Base-by-base conservation (phyloP, 2,888 invertebrate species). In the Bedellia somnulentella region DNA sequence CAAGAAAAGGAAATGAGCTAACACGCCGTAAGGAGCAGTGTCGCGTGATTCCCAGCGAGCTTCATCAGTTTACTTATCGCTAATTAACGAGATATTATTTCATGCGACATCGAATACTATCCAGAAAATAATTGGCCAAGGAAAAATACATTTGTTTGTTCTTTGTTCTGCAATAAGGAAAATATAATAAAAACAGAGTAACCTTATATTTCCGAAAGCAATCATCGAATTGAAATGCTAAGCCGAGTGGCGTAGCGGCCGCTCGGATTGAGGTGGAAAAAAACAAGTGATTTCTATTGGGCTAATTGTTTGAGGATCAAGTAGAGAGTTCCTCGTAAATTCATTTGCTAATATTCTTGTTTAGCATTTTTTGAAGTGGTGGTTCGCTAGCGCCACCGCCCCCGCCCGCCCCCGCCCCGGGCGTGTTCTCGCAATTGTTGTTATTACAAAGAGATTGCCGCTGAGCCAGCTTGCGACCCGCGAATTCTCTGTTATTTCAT, bases 361-460 rank as follows among this genome's bases (percentile, higher is more conserved):
- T 57, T n/a, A n/a, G n/a, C n/a, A n/a, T n/a, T n/a, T n/a, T n/a
- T 55, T 52, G 45, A 43, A 46, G 43, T 29, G 32, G 31, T 34
- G 41, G 37, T 35, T 41, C 37, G 43, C 37, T 50, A 37, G 45
- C 46, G 49, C 21, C 8, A 10, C 3, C 21, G 29, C 22, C 22
- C 13, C 12, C 15, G 14, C 39, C 48, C 46, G 50, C 42, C 43
- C 40, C 41, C 34, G 57, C 70, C 62, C 51, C 54, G 51, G 56
- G 71, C 64, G 52, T n/a, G 45, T 57, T 57, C 61, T 59, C 55
- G 59, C 71, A 73, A 73, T 73, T 70, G 68, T 73, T 73, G 63
- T 71, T 73, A 71, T 73, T 71, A 73, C 68, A 71, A 66, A 67
- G 66, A 71, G 64, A 60, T 62, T 59, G 57, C 54, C 47, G 55